Evolutionary conservation across 2,113 vertebrate species (phyloP).

Genomic region (Austrofundulus limnaeus): DNA sequence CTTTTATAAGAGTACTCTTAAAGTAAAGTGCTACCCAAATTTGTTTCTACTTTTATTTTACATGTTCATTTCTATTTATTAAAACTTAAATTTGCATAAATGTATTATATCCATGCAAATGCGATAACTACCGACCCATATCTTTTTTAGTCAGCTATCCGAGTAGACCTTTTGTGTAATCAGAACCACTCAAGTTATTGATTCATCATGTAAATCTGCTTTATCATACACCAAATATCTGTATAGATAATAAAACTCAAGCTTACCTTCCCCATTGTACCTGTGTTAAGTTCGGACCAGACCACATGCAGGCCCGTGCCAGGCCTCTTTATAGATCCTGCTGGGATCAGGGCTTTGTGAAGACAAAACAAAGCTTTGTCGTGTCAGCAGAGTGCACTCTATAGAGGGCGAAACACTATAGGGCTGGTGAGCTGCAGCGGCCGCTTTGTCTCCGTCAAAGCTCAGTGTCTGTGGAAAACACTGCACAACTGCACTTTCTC

Average conservation of each 20-base stretch:
- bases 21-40: no score
- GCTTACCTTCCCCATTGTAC: constrained; percentile 80
- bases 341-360: constrained; percentile 69
- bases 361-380: constrained; percentile 64
- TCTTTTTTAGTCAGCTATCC: neutral
- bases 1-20: no score
- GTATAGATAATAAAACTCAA: constrained; percentile 17
- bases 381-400: constrained; percentile 72
- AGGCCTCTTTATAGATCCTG: constrained; percentile 75
- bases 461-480: constrained; percentile 67
- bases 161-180: neutral
- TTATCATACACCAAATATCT: neutral
- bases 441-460: constrained; percentile 70
- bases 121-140: neutral
- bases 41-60: neutral
- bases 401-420: constrained; percentile 57
- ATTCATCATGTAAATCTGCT: neutral
- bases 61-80: neutral
- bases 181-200: neutral
- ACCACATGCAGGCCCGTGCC: constrained; percentile 40
- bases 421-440: constrained; percentile 48
- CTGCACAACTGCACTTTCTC: constrained; percentile 70
- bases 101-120: neutral
- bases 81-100: neutral
- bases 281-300: constrained; percentile 56